These are phyloP conservation scores for Corythornis vintsioides DNA, from an alignment of 2,113 vertebrate genomes.

Conservation along the genomic window DNA sequence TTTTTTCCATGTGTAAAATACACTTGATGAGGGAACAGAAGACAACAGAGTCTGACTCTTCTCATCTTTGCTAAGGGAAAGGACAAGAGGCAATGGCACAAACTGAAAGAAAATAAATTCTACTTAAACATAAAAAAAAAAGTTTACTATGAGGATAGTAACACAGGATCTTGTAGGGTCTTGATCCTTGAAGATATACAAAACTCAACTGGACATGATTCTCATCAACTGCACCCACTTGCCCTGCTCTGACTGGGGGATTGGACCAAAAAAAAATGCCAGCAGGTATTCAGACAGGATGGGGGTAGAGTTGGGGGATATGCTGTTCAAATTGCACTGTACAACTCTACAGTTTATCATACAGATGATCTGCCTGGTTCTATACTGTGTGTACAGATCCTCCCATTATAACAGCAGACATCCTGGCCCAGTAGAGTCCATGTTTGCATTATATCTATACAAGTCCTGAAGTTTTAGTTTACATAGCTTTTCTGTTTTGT, in stretches of 20 bases:
- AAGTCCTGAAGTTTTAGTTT: neutral
- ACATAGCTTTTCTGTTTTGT: neutral
- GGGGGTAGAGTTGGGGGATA: neutral
- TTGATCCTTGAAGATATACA: neutral
- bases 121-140: neutral
- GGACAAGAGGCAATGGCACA: neutral
- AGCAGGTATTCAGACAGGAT: neutral
- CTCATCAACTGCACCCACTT: neutral
- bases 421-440: neutral
- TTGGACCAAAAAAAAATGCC: neutral
- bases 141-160: neutral
- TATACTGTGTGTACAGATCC: neutral
- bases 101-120: neutral
- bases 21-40: fast-evolving
- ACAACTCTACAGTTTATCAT: neutral
- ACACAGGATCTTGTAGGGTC: neutral
- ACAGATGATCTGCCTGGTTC: neutral
- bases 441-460: neutral
- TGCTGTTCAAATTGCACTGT: neutral
- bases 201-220: neutral
- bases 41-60: neutral
- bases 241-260: neutral
- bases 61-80: neutral
- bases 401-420: neutral
- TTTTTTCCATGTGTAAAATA: neutral